A percentile compares a stretch with the other conserved stretches of the same genome.
phyloP scores from a whole-genome alignment of 2,113 vertebrate genomes.

The Hemibagrus wyckioides region DNA sequence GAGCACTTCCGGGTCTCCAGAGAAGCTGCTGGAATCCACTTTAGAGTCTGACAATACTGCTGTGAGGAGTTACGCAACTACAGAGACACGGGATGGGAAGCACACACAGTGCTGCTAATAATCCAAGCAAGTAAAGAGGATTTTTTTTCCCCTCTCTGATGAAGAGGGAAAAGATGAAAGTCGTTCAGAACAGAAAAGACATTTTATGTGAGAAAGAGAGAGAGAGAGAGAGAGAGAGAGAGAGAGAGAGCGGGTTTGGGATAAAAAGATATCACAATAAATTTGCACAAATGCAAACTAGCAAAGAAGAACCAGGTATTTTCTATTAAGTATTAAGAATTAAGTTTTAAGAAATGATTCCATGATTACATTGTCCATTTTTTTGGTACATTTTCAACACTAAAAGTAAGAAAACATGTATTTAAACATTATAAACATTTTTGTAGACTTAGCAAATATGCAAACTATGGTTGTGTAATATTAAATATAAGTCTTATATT shows the following conservation, averaged over 20 bases:
- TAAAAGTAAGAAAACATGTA: background rate
- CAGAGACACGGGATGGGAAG: conserved; percentile 54
- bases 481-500: no score
- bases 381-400: background rate
- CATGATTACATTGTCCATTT: background rate
- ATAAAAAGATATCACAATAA: background rate
- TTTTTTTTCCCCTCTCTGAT: conserved; percentile 18
- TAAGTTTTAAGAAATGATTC: background rate
- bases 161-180: conserved; percentile 36
- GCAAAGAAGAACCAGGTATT: background rate
- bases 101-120: conserved; percentile 54
- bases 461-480: background rate
- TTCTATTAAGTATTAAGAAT: no score
- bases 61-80: conserved; percentile 66
- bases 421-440: background rate
- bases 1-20: conserved; percentile 52
- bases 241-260: background rate
- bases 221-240: background rate
- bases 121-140: conserved; percentile 56
- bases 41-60: conserved; percentile 60
- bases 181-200: background rate
- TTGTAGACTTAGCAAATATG: background rate
- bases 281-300: background rate
- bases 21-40: conserved; percentile 60
- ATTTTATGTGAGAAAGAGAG: background rate